Evolutionary conservation across 2,113 vertebrate genomes (phyloP).

Genomic region (Probosciger aterrimus): DNA sequence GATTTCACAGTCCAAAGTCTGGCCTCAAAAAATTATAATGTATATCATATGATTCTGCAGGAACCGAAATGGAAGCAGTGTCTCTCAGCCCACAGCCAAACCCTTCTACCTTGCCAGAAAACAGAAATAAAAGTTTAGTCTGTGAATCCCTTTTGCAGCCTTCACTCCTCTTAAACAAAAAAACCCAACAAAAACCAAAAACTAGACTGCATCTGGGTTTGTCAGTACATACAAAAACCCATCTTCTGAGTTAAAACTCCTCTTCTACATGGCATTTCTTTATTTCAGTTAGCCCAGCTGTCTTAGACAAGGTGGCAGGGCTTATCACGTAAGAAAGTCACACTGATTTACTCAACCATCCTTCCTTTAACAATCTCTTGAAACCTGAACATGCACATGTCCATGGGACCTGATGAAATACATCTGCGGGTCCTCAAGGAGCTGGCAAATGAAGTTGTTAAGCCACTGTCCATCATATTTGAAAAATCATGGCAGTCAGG

Average conservation of each 20-base stretch:
- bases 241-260: neutral
- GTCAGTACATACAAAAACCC: neutral
- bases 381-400: neutral
- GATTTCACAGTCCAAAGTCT: slow-evolving; percentile 10
- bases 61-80: slow-evolving; percentile 10
- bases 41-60: slow-evolving; percentile 15
- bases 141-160: neutral
- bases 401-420: no score
- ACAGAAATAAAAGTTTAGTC: neutral
- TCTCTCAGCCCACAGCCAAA: slow-evolving; percentile 4
- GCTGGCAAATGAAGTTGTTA: no score
- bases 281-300: neutral
- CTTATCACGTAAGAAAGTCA: neutral
- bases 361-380: neutral
- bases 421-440: no score
- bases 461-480: no score
- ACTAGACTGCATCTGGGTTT: neutral
- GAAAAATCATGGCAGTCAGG: no score
- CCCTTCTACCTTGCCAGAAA: slow-evolving; percentile 3
- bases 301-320: neutral
- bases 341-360: neutral
- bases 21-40: slow-evolving; percentile 14
- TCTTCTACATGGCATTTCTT: neutral
- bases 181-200: neutral
- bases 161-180: neutral